phyloP scores from a whole-genome alignment of 2,113 vertebrate genomes.

The Fulmarus glacialis region DNA sequence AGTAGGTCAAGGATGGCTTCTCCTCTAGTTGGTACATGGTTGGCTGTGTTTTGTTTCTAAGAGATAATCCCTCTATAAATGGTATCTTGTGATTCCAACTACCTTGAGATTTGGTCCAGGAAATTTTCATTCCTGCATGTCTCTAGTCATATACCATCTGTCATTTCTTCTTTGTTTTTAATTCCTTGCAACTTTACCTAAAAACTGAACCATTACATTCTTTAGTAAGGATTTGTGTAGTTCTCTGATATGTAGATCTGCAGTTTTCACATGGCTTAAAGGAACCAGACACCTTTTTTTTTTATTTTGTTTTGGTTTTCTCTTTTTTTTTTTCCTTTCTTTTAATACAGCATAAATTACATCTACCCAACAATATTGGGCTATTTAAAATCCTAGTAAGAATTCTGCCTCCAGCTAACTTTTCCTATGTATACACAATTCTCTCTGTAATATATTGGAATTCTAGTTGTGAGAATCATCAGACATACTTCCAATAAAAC shows the following conservation, averaged over 20 bases:
- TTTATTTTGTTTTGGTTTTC: background rate
- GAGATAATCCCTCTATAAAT: conserved; percentile 10
- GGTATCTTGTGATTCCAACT: background rate
- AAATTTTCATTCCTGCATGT: background rate
- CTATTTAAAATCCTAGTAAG: background rate
- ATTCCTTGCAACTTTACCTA: background rate
- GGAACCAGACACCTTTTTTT: background rate
- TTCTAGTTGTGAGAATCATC: background rate
- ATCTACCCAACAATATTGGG: rapidly evolving
- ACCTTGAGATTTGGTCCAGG: background rate
- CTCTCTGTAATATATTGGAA: background rate
- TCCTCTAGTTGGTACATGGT: background rate
- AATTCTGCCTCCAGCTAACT: background rate
- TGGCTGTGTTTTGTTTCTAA: background rate
- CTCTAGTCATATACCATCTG: background rate
- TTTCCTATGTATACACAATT: background rate
- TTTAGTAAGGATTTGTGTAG: background rate
- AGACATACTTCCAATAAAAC: background rate
- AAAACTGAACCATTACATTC: background rate
- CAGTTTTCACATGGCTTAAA: background rate
- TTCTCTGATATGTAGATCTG: background rate
- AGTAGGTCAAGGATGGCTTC: conserved; percentile 18
- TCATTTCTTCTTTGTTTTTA: background rate
- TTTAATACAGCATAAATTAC: background rate
- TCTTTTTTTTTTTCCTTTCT: background rate